Percentiles rank a stretch among this genome's conserved stretches.
These are phyloP conservation scores for Nomia melanderi DNA, from an alignment of 1,140 invertebrate genomes.

Conservation along the genomic window DNA sequence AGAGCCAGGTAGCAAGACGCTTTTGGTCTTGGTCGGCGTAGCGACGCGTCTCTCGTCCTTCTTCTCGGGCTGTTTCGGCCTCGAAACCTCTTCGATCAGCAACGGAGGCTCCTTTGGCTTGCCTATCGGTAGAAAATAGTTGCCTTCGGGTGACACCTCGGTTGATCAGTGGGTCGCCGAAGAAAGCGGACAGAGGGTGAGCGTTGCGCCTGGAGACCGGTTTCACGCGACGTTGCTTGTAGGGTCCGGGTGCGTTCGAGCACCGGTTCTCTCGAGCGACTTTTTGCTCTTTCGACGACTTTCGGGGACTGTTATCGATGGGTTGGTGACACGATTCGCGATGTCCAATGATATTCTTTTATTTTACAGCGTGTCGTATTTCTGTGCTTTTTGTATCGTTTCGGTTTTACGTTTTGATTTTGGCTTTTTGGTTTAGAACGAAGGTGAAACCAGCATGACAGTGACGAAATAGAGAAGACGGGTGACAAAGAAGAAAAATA, in stretches of 20 bases:
- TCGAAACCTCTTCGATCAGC: slow-evolving; percentile 53
- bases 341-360: too few species aligned
- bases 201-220: slow-evolving; percentile 1
- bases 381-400: background rate
- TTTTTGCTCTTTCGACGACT: background rate
- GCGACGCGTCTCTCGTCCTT: slow-evolving; percentile 66
- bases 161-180: slow-evolving; percentile 24
- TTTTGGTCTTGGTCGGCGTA: slow-evolving; percentile 74
- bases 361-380: too few species aligned
- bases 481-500: slow-evolving; percentile 19
- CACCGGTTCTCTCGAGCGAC: background rate
- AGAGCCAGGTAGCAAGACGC: slow-evolving; percentile 82
- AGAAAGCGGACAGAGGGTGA: slow-evolving; percentile 23
- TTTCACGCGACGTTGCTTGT: slow-evolving; percentile 9
- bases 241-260: too few species aligned
- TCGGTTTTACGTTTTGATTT: background rate
- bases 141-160: slow-evolving; percentile 62
- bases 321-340: too few species aligned
- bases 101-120: slow-evolving; percentile 67
- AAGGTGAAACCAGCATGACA: slow-evolving; percentile 42
- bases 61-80: slow-evolving; percentile 61
- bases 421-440: slow-evolving; percentile 2
- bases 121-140: slow-evolving; percentile 69
- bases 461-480: background rate
- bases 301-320: too few species aligned